Conservation (phyloP, 2,113 vertebrate genomes). For the Pedetes capensis region DNA sequence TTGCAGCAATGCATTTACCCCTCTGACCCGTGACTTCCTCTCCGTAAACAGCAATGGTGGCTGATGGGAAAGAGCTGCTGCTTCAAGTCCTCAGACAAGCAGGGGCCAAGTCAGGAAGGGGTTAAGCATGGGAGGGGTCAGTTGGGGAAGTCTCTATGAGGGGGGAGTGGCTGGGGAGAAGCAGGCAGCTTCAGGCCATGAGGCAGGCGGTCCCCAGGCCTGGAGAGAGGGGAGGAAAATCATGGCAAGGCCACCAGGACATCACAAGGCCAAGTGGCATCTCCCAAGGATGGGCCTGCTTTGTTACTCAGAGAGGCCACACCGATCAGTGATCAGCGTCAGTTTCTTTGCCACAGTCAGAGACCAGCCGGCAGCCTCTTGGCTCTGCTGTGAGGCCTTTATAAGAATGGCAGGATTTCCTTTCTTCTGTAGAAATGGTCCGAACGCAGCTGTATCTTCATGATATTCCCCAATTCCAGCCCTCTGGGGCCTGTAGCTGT, state of each 20-base stretch:
- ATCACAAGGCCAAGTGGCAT: neutral
- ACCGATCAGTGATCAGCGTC: neutral
- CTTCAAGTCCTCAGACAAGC: neutral
- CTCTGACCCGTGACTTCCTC: neutral
- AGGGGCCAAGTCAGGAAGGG: neutral
- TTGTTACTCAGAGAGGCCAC: rapidly evolving
- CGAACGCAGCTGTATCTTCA: too few species aligned
- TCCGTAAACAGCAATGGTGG: neutral
- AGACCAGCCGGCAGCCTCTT: neutral
- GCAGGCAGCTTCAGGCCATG: too few species aligned
- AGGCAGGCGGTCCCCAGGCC: neutral
- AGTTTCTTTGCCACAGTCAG: neutral
- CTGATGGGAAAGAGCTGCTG: neutral
- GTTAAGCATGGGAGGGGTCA: neutral
- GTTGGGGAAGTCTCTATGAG: neutral
- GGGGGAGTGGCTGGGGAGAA: too few species aligned
- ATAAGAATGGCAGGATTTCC: neutral
- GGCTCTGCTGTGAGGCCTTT: neutral
- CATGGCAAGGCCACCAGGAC: neutral
- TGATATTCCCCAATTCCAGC: too few species aligned
- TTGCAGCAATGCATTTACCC: neutral
- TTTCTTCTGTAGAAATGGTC: neutral
- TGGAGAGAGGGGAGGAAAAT: neutral
- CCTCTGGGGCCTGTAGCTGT: too few species aligned
- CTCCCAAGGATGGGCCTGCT: neutral